Base-by-base conservation (phyloP, 2,888 invertebrate species). In the Zhuqinia jingwanae region DNA sequence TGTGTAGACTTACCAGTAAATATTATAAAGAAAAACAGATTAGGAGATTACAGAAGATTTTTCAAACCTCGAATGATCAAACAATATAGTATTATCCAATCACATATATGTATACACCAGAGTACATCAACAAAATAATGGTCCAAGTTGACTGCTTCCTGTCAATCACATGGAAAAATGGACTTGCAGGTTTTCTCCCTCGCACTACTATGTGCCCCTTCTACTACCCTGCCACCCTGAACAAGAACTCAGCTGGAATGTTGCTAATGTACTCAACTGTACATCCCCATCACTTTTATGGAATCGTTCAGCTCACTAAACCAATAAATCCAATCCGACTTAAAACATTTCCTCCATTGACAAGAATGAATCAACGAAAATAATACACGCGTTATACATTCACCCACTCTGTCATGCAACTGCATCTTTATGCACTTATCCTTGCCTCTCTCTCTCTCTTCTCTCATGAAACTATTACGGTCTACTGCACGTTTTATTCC, bases 301-400 rank as follows among this genome's bases (percentile, higher is more conserved):
- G 70, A 81, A 81, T 81, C 81, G 73, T 78, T 87, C 53, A 77
- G 76, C 50, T 76, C 80, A 65, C 73, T 81, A 82, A 87, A 87
- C 82, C 87, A 87, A 87, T 87, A 87, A 87, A 87, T 82, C 82
- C 82, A 87, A 82, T 87, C 70, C 70, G 68, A 68, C 81, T 81
- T 81, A 81, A 81, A 70, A 68, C 81, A 81, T 81, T 81, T 81
- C 79, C 65, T 79, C 36, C 81, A 81, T 36, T 81, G 68, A 81
- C 81, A 70, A 70, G 70, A 81, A 56, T 68, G 65, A 65, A 81
- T 58, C 81, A 81, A 81, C 68, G 78, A 20, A 50, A 56, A 15
- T 8, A 45, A 27, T 75, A 53, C 27, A 30, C 15, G 63, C 30
- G 5, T 17, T 20, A 17, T 45, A 10, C 45, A 17, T 36, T 15